phyloP scores from a whole-genome alignment of 2,113 vertebrate species.

The Colaptes auratus region DNA sequence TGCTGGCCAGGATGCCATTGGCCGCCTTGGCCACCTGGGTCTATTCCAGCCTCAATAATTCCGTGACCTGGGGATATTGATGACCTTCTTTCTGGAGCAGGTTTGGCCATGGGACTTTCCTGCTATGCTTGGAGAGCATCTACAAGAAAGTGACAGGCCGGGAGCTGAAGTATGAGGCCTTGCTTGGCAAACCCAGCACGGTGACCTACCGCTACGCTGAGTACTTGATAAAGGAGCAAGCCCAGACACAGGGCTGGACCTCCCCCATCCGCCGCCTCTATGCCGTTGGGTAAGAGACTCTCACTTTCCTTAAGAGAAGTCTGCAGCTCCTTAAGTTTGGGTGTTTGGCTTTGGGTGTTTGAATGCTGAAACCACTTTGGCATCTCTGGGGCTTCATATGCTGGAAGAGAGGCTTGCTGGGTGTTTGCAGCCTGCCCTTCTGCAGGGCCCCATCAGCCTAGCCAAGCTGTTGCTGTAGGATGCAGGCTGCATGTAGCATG shows the following conservation, averaged over 20 bases:
- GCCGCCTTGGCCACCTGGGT: too few species aligned
- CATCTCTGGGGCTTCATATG: neutral
- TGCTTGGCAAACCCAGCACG: constrained; percentile 93
- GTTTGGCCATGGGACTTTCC: constrained; percentile 95
- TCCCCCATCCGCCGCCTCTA: constrained; percentile 87
- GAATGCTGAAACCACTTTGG: neutral
- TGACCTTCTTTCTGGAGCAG: constrained; percentile 66
- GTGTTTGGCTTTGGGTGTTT: neutral
- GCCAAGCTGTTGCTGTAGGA: neutral
- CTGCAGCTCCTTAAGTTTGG: neutral
- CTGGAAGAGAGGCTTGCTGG: neutral
- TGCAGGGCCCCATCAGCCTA: neutral
- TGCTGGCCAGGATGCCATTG: too few species aligned
- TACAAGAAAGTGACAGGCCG: constrained; percentile 92
- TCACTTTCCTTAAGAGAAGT: neutral
- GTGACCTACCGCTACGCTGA: constrained; percentile 92
- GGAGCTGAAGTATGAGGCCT: constrained; percentile 88
- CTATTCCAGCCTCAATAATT: too few species aligned
- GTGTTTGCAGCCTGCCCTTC: neutral
- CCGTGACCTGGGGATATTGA: neutral
- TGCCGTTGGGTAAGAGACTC: constrained; percentile 87
- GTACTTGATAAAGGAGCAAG: constrained; percentile 84
- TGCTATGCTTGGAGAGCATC: constrained; percentile 90
- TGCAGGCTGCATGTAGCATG: neutral
- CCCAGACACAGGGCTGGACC: constrained; percentile 84